phyloP scores from a whole-genome alignment of 2,888 invertebrate genomes.

The Scaptomyza flava region DNA sequence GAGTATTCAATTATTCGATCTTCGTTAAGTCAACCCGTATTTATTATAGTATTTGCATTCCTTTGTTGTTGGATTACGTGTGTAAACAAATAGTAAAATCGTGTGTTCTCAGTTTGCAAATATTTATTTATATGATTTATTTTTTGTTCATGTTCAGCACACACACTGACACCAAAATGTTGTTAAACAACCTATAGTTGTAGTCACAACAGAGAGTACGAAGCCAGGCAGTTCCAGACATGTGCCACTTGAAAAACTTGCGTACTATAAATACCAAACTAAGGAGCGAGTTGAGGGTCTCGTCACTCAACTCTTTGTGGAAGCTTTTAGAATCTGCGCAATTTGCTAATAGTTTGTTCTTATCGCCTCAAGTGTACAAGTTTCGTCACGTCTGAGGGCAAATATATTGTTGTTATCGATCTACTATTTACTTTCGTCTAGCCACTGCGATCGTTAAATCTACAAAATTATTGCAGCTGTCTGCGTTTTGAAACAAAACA shows the following conservation, averaged over 20 bases:
- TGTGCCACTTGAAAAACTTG: neutral
- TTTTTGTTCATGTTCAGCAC: constrained; percentile 32
- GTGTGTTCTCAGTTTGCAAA: constrained; percentile 68
- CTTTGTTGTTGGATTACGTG: constrained; percentile 66
- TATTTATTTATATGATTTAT: constrained; percentile 56
- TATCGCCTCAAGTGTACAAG: neutral
- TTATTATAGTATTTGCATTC: constrained; percentile 31
- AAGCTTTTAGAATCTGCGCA: neutral
- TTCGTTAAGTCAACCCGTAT: neutral
- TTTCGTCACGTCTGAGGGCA: constrained; percentile 1
- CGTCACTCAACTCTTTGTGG: neutral
- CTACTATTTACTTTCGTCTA: constrained; percentile 42
- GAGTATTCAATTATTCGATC: constrained; percentile 2
- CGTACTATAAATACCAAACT: neutral
- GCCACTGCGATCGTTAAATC: constrained; percentile 59
- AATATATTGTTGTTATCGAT: neutral
- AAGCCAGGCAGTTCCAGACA: neutral
- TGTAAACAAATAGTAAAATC: constrained; percentile 77
- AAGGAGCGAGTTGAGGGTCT: neutral
- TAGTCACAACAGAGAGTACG: neutral
- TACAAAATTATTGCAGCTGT: constrained; percentile 18
- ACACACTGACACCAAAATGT: constrained; percentile 16
- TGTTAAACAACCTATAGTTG: neutral
- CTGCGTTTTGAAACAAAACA: neutral
- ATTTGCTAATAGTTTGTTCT: neutral